A percentile compares a stretch with the other conserved stretches of the same genome.
phyloP scores from a whole-genome alignment of 2,113 vertebrate species.

The Strigops habroptila region DNA sequence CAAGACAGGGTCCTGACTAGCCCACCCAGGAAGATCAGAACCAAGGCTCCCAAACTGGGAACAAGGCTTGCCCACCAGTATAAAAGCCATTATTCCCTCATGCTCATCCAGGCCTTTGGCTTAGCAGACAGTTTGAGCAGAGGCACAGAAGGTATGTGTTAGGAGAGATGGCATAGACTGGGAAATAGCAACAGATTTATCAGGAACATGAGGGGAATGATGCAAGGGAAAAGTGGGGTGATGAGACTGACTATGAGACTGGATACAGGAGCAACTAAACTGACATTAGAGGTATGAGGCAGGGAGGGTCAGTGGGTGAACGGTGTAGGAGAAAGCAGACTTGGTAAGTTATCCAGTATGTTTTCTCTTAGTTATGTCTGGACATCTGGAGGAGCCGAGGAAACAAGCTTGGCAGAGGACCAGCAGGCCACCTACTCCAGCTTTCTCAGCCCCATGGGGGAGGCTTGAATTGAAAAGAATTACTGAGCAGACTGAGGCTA shows the following conservation, averaged over 20 bases:
- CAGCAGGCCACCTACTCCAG: slow-evolving; percentile 56
- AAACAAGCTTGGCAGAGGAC: slow-evolving; percentile 33
- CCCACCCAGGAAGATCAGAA: slow-evolving; percentile 67
- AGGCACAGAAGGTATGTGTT: slow-evolving; percentile 43
- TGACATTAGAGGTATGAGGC: not conserved
- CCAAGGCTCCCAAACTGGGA: slow-evolving; percentile 48
- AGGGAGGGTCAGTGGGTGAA: not conserved
- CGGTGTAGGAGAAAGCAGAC: not conserved
- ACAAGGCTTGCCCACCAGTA: slow-evolving; percentile 50
- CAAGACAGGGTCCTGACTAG: slow-evolving; percentile 66
- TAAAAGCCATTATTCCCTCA: slow-evolving; percentile 61
- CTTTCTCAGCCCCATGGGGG: slow-evolving; percentile 5
- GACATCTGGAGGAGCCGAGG: slow-evolving; percentile 9
- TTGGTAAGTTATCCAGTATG: not conserved
- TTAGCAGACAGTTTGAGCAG: slow-evolving; percentile 36
- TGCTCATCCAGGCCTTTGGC: slow-evolving; percentile 25
- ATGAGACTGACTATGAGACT: not conserved
- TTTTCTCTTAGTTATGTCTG: slow-evolving; percentile 18
- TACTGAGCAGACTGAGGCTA: slow-evolving; percentile 28
- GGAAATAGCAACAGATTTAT: not conserved
- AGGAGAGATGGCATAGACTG: not conserved
- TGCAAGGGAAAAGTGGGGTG: not conserved
- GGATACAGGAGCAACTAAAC: not conserved
- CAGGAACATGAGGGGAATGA: not conserved
- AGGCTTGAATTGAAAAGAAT: slow-evolving; percentile 47